Evolutionary conservation across 64 coral and sea anemone species (phyloP), one percentile per base, ranked within the genome.

Genomic region (Acropora yongei): DNA sequence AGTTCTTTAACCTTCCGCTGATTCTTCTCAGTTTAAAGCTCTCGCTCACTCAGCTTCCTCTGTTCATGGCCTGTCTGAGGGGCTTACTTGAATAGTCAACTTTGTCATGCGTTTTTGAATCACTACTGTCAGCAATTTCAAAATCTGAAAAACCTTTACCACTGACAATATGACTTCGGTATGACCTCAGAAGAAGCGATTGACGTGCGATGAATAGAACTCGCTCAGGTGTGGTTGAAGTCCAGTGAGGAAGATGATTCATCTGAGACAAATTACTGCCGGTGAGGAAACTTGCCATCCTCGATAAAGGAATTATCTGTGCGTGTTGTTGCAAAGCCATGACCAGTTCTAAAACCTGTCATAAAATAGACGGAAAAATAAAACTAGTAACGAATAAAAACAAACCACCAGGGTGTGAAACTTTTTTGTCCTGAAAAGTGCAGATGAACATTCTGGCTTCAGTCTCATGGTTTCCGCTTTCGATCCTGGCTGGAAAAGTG

Each of bases 201-300:
- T 1, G 92, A 94, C 65, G 89, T 94, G 20, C 77, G 63, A 39
- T 94, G 95, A 20, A 94, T 49, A 2, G 95, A 94, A 19, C 95
- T 88, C 3, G 88, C 92, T 76, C 77, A 41, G 88, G 88, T 74
- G 69, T 57, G 13, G 67, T 55, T 1, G 81, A 74, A 46, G 80
- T 19, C 13, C 75, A 90, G 0, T 39, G 74, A 10, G 66, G 42
- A 71, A 7, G 8, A 63, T 49, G 8, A 63, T 49, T 10, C 39
- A 60, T 47, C 0, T 65, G 13, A 14, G 60, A 47, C 41, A 84
- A 68, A 13, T 68, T 30, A 44, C 80, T 80, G 20, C 30, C 30
- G 30, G 30, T 19, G 50, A 41, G 78, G 10, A 63, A 63, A 43
- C 0, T 72, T 50, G 44, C 14, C 82, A 49, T 30, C 10, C 8